Percentiles rank a stretch among this genome's conserved stretches.
phyloP scores from a whole-genome alignment of 2,797 vertebrate species.

The Rhadinocentrus ornatus region DNA sequence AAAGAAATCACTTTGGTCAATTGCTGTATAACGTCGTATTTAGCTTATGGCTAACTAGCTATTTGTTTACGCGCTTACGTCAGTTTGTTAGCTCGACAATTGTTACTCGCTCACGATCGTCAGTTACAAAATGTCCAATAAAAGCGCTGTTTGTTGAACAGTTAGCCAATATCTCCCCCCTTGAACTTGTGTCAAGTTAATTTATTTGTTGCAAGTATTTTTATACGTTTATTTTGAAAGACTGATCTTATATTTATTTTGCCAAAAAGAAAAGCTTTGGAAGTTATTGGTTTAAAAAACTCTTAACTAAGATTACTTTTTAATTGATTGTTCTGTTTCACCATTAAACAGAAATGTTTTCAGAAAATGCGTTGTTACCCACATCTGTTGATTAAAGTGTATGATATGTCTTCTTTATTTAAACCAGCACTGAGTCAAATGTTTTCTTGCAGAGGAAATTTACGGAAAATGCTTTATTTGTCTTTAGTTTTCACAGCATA shows the following conservation, averaged over 20 bases:
- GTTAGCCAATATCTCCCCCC: not conserved
- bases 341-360: not conserved
- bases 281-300: not conserved
- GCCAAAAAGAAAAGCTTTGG: not conserved
- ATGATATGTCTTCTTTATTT: not conserved
- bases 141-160: not conserved
- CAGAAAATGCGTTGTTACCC: too few species aligned
- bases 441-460: not conserved
- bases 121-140: not conserved
- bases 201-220: not conserved
- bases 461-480: not conserved
- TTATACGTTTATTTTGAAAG: not conserved
- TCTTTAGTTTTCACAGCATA: slow-evolving; percentile 40
- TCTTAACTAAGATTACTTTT: too few species aligned
- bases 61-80: not conserved
- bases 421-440: not conserved
- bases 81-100: not conserved
- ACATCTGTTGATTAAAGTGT: not conserved
- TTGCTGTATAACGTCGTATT: not conserved
- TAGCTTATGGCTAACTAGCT: not conserved
- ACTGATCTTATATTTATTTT: not conserved
- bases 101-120: not conserved
- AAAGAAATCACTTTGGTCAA: fast-evolving
- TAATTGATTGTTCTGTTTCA: not conserved
- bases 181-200: not conserved